Evolutionary conservation across 2,888 invertebrate genomes (phyloP), one percentile per base, ranked within the genome.

Genomic region (Crossocerus cetratus): DNA sequence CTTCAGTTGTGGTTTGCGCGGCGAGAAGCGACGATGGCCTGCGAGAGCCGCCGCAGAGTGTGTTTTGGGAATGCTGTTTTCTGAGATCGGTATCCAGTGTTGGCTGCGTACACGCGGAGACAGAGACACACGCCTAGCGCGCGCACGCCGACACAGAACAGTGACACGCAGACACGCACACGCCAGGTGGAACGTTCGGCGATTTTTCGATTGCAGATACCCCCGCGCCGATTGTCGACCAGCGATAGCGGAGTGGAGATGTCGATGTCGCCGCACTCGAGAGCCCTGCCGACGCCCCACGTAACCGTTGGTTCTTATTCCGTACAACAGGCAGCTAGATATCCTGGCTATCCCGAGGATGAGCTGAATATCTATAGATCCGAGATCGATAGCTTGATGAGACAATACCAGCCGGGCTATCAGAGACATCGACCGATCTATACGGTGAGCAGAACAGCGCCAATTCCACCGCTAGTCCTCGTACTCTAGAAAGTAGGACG

Each of bases 341-440:
- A 90, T 75, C 90, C 86, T 63, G 87, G 91, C 74, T 93, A 92
- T 87, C 92, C 93, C 67, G 94, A 94, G 82, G 94, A 94, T 84
- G 94, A 94, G 90, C 93, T 93, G 13, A 91, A 91, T 77, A 93
- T 92, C 84, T 94, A 94, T 88, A 91, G 92, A 90, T 95, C 95
- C 72, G 96, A 96, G 90, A 91, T 96, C 83, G 96, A 96, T 89
- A 95, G 94, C 56, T 91, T 96, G 80, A 95, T 96, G 93, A 92
- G 95, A 81, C 94, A 95, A 83, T 95, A 96, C 91, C 95, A 94
- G 57, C 95, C 94, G 74, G 84, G 80, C 57, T 90, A 88, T 78
- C 90, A 86, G 83, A 83, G 84, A 68, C 88, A 88, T 77, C 86
- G 88, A 60, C 86, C 84, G 74, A 81, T 87, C 63, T 90, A 90